Evolutionary conservation across 2,113 vertebrate species (phyloP), one percentile per base, ranked within the genome.

Genomic region (Canis aureus): DNA sequence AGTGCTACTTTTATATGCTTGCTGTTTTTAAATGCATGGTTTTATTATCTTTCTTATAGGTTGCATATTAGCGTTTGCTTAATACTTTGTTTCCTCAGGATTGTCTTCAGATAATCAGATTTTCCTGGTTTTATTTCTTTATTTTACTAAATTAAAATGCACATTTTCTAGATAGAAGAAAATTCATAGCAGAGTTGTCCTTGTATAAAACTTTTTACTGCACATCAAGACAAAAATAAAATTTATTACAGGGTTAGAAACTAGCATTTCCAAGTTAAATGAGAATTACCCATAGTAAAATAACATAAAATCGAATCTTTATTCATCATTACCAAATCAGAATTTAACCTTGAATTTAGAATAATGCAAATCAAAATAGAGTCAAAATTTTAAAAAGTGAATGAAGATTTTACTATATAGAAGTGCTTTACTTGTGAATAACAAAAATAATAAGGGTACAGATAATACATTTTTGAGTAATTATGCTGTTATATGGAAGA

Each of bases 321-420:
- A 66, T 53, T 89, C 51, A 60, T 85, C 29, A 85, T 71, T 85
- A 53, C 23, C 29, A 32, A 95, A 67, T 97, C 17, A 91, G 53
- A 88, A 88, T 84, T 96, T 96, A 89, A 93, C 35, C 64, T 74
- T 96, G 69, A 88, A 88, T n/a, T 84, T 71, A 80, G 62, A 95
- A 62, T 69, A 74, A 91, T 53, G 2, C 15, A 92, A 81, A 78
- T 92, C 9, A 84, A 91, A 88, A 93, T 76, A 78, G 3, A 91
- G 11, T 43, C 12, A 43, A 76, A 76, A 90, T 9, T 53, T 82
- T 49, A 64, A 92, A 17, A 93, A 81, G 15, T 59, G 25, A 59
- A 29, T 62, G 23, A 78, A 49, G 10, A 60, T 62, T 79, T 87
- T 76, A 64, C 6, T n/a, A 2, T 38, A 20, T 27, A 81, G 35